Conservation (phyloP, 2,797 vertebrate genomes). For the Notamacropus eugenii region DNA sequence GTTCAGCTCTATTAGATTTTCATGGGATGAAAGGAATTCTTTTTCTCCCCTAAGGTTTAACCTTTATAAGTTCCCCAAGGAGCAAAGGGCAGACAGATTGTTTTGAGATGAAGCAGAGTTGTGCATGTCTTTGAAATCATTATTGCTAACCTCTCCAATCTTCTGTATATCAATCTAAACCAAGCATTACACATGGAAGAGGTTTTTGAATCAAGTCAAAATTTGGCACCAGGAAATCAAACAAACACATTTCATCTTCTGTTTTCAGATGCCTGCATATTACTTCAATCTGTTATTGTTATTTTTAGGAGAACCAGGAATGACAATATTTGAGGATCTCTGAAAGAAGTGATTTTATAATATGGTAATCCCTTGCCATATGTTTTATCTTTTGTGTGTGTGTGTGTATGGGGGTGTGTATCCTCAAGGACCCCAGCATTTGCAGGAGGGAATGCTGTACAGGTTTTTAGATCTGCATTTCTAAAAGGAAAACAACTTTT, state of each 20-base stretch:
- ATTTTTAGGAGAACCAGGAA: accelerated
- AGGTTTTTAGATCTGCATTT: too few species aligned
- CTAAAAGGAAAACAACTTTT: too few species aligned
- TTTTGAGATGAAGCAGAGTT: conserved; percentile 62
- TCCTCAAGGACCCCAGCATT: too few species aligned
- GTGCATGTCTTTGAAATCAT: conserved; percentile 74
- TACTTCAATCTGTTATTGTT: conserved; percentile 14
- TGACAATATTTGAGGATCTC: background rate
- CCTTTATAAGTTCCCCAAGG: conserved; percentile 71
- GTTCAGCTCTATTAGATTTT: conserved; percentile 69
- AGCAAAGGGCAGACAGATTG: conserved; percentile 73
- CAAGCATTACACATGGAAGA: conserved; percentile 62
- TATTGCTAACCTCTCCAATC: conserved; percentile 61
- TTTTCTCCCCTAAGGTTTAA: conserved; percentile 68
- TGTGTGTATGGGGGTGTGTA: too few species aligned
- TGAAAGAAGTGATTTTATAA: background rate
- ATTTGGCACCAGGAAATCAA: conserved; percentile 62
- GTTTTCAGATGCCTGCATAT: conserved; percentile 62
- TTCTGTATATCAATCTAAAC: conserved; percentile 70
- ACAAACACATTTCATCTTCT: conserved; percentile 69
- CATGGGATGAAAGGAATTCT: conserved; percentile 56
- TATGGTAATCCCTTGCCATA: background rate
- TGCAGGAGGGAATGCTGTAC: too few species aligned
- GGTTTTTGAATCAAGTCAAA: conserved; percentile 62
- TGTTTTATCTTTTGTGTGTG: background rate